phyloP scores from a whole-genome alignment of 2,113 vertebrate genomes.

The Leptocoma aspasia region DNA sequence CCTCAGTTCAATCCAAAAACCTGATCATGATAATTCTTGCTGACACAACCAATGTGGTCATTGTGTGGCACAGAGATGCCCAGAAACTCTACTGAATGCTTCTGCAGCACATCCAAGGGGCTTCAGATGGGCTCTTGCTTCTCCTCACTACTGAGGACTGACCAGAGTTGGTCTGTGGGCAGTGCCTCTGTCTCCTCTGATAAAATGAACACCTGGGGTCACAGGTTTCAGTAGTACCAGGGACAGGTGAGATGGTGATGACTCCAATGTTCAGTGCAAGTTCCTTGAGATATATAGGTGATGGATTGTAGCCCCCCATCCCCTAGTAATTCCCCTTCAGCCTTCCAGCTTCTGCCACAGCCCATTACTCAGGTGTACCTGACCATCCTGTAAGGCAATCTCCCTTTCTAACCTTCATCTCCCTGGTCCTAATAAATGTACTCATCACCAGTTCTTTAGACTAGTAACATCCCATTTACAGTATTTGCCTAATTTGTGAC shows the following conservation, averaged over 20 bases:
- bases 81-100: not conserved
- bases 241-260: not conserved
- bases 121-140: not conserved
- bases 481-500: not conserved
- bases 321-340: not conserved
- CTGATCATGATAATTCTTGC: not conserved
- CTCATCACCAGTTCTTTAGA: not conserved
- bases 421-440: not conserved
- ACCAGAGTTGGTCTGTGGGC: not conserved
- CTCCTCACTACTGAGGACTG: not conserved
- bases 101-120: not conserved
- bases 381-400: not conserved
- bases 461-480: not conserved
- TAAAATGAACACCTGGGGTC: not conserved
- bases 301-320: not conserved
- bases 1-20: not conserved
- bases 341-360: not conserved
- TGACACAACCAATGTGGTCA: not conserved
- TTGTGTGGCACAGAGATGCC: not conserved
- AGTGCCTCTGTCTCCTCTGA: not conserved
- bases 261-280: not conserved
- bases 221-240: not conserved
- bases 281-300: not conserved
- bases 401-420: not conserved
- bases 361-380: not conserved